Conservation (phyloP, 1,140 invertebrate species). For the Penaeus indicus region DNA sequence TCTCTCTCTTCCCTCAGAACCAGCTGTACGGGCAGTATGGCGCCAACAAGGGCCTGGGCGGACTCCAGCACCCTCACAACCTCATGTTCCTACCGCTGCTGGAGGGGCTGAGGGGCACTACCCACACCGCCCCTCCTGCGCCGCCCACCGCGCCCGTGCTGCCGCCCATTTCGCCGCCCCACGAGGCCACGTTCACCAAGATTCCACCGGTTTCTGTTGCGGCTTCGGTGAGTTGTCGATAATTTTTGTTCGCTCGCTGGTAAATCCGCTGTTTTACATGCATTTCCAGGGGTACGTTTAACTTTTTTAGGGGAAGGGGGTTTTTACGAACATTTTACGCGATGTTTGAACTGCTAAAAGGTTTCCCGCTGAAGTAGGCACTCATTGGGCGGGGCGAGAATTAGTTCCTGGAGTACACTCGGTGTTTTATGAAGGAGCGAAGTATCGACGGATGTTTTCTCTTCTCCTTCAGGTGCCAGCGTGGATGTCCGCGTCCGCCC, state of each 20-base stretch:
- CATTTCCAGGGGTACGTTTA: too few species aligned
- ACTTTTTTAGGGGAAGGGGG: too few species aligned
- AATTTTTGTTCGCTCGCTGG: neutral
- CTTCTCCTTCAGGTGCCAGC: conserved; percentile 53
- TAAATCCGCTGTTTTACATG: too few species aligned
- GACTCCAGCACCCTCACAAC: conserved; percentile 70
- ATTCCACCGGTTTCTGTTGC: conserved; percentile 49
- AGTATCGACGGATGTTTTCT: neutral
- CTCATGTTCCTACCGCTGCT: conserved; percentile 77
- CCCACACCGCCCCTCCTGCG: conserved; percentile 64
- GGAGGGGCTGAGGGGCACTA: conserved; percentile 72
- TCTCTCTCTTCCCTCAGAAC: conserved; percentile 42
- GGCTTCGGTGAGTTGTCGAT: conserved; percentile 40
- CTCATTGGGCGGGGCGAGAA: neutral
- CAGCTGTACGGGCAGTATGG: conserved; percentile 65
- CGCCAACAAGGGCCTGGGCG: conserved; percentile 48
- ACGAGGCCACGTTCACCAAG: conserved; percentile 73
- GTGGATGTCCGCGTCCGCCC: conserved; percentile 66
- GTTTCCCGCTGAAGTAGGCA: neutral
- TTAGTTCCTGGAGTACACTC: too few species aligned
- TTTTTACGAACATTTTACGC: too few species aligned
- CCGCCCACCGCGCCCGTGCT: conserved; percentile 72
- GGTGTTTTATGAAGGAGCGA: too few species aligned
- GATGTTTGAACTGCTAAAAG: too few species aligned
- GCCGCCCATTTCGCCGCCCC: conserved; percentile 70